Percentiles rank a stretch among this genome's conserved stretches.
These are phyloP conservation scores for Dryocosmus kuriphilus DNA, from an alignment of 2,888 invertebrate genomes.

Conservation along the genomic window DNA sequence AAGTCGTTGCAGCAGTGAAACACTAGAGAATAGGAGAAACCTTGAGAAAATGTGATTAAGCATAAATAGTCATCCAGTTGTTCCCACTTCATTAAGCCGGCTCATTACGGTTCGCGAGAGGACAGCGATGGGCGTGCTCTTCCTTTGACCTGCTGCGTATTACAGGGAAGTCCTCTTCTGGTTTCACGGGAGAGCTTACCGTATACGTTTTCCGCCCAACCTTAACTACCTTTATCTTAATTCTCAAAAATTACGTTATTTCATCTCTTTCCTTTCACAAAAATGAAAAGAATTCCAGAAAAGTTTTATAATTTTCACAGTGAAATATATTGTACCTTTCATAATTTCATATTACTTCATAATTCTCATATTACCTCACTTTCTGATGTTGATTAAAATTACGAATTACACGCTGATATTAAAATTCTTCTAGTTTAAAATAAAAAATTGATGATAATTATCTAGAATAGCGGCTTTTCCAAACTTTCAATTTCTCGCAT, in stretches of 20 bases:
- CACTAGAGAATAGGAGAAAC: slow-evolving; percentile 3
- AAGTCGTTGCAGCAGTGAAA: neutral
- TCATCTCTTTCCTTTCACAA: neutral
- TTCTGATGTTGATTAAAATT: neutral
- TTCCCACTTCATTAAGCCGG: slow-evolving; percentile 53
- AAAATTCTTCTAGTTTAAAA: neutral
- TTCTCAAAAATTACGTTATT: slow-evolving; percentile 9
- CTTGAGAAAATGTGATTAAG: slow-evolving; percentile 43
- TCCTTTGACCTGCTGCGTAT: slow-evolving; percentile 47
- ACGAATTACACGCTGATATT: neutral
- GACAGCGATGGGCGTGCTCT: slow-evolving; percentile 43
- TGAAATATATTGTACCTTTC: neutral
- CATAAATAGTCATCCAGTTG: slow-evolving; percentile 56
- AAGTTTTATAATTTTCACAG: neutral
- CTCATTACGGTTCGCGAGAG: slow-evolving; percentile 48
- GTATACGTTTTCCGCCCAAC: slow-evolving; percentile 7
- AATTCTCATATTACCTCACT: neutral
- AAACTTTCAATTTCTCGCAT: too few relatives aligned
- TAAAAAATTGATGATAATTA: neutral
- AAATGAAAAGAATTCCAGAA: neutral
- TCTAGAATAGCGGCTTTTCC: too few relatives aligned
- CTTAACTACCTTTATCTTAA: slow-evolving; percentile 32
- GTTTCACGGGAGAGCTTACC: slow-evolving; percentile 23
- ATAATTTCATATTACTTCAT: neutral
- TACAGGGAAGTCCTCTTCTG: slow-evolving; percentile 36